Evolutionary conservation across 2,797 vertebrate genomes (phyloP).

Genomic region (Bufotes viridis): DNA sequence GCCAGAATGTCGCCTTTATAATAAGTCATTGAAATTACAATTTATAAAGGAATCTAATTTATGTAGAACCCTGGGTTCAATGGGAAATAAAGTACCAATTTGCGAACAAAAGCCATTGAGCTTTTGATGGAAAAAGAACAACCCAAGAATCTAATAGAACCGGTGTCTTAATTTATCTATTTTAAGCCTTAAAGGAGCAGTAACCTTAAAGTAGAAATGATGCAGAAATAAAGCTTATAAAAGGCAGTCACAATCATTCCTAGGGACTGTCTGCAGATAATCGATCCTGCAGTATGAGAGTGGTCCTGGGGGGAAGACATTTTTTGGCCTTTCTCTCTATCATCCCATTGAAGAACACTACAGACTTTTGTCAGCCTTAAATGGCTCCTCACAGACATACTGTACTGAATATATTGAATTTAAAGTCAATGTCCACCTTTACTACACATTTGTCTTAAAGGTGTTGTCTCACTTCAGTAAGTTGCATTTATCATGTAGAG

Average conservation of each 20-base stretch:
- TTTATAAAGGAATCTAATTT: conserved; percentile 20
- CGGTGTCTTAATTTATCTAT: background rate
- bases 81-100: conserved; percentile 10
- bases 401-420: too few relatives aligned
- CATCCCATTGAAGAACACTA: too few relatives aligned
- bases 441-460: too few relatives aligned
- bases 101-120: conserved; percentile 1
- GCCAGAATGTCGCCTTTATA: conserved; percentile 22
- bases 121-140: background rate
- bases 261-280: background rate
- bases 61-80: conserved; percentile 4
- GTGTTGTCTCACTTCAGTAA: too few relatives aligned
- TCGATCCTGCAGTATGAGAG: too few relatives aligned
- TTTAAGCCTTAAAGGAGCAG: background rate
- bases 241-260: background rate
- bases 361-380: too few relatives aligned
- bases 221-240: background rate
- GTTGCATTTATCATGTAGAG: too few relatives aligned
- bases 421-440: too few relatives aligned
- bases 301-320: too few relatives aligned
- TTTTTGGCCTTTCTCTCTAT: too few relatives aligned
- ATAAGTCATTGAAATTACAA: conserved; percentile 28
- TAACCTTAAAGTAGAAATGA: background rate
- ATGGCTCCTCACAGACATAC: too few relatives aligned
- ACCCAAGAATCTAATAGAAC: background rate